Conservation (phyloP, 1,140 invertebrate genomes). For the Drosophila sp. region DNA sequence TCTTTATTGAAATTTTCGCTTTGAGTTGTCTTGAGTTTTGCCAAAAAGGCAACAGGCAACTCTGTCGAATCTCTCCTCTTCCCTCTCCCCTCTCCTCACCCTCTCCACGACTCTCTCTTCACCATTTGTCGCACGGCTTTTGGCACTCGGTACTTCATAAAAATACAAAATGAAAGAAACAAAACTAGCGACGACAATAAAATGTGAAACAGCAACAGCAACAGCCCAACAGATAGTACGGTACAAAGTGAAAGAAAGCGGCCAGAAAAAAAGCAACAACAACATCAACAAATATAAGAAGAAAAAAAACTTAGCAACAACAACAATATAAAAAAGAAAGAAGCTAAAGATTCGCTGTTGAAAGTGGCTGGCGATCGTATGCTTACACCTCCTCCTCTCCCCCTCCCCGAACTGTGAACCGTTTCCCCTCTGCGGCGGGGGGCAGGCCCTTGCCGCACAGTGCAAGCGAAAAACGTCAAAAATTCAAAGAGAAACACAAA, state of each 20-base stretch:
- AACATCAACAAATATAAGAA: slow-evolving; percentile 1
- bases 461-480: slow-evolving; percentile 46
- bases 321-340: not conserved
- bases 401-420: not conserved
- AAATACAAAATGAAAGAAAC: slow-evolving; percentile 27
- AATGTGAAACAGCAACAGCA: slow-evolving; percentile 60
- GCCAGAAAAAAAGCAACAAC: slow-evolving; percentile 43
- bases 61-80: not conserved
- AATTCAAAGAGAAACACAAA: slow-evolving; percentile 39
- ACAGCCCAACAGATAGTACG: slow-evolving; percentile 71
- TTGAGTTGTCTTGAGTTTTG: slow-evolving; percentile 50
- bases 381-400: not conserved
- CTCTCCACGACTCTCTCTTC: not conserved
- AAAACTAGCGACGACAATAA: slow-evolving; percentile 42
- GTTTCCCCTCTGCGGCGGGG: not conserved
- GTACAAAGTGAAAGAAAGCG: slow-evolving; percentile 77
- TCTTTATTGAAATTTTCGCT: slow-evolving; percentile 78
- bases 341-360: slow-evolving; percentile 69
- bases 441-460: slow-evolving; percentile 45
- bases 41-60: slow-evolving; percentile 55
- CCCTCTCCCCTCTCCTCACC: not conserved
- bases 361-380: slow-evolving; percentile 48
- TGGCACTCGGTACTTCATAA: slow-evolving; percentile 52
- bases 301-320: slow-evolving; percentile 1
- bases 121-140: slow-evolving; percentile 16